Conservation (phyloP, 2,113 vertebrate species). For the Stictonetta naevosa region DNA sequence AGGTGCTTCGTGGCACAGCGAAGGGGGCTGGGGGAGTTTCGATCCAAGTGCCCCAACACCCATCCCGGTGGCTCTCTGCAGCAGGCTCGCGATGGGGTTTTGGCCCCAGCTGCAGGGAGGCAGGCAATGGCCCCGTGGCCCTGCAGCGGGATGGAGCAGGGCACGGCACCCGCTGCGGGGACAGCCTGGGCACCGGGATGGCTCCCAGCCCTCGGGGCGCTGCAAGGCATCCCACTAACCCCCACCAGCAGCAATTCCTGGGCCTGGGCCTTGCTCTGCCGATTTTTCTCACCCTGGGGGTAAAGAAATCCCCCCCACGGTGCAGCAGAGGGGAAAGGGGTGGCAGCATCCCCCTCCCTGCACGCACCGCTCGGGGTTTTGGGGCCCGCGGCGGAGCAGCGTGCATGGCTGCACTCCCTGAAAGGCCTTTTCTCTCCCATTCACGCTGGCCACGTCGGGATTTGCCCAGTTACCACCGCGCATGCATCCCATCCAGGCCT, state of each 20-base stretch:
- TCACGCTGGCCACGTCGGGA: not conserved
- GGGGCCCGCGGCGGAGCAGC: not conserved
- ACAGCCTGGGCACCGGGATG: rapidly evolving
- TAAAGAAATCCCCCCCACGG: not conserved
- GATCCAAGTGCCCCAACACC: too few relatives aligned
- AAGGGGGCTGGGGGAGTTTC: not conserved
- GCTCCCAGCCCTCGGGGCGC: not conserved
- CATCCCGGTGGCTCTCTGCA: not conserved
- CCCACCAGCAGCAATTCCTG: rapidly evolving
- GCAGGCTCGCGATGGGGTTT: not conserved
- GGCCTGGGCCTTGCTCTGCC: not conserved
- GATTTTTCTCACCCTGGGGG: rapidly evolving
- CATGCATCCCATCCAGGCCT: not conserved
- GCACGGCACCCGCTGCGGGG: rapidly evolving
- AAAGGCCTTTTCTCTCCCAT: constrained; percentile 16
- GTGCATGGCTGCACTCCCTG: constrained; percentile 27
- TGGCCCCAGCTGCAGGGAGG: rapidly evolving
- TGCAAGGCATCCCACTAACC: not conserved
- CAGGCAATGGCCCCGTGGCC: rapidly evolving
- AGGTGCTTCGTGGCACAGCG: not conserved
- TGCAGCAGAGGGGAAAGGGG: not conserved
- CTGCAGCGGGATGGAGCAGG: not conserved
- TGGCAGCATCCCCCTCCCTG: not conserved
- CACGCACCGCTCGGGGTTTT: rapidly evolving
- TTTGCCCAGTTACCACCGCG: rapidly evolving